These are phyloP conservation scores for Coelopa pilipes DNA, from an alignment of 2,888 invertebrate genomes.

Conservation along the genomic window DNA sequence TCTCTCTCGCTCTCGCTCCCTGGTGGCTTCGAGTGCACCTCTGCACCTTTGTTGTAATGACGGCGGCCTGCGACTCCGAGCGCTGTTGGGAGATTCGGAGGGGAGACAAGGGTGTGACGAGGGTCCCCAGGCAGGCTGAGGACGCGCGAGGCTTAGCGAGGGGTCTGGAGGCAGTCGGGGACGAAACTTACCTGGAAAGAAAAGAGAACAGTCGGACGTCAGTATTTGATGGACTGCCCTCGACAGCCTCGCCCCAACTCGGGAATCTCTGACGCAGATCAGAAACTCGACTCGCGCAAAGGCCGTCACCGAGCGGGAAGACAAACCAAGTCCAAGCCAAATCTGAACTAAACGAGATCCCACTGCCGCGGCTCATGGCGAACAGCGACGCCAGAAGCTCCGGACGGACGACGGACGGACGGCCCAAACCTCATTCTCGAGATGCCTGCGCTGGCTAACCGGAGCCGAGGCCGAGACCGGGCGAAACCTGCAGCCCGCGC, in stretches of 20 bases:
- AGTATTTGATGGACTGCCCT: not conserved
- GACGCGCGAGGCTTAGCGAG: not conserved
- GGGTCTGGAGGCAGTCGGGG: not conserved
- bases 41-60: not conserved
- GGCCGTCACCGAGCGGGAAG: too few relatives aligned
- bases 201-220: slow-evolving; percentile 1
- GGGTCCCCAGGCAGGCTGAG: too few relatives aligned
- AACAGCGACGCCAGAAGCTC: too few relatives aligned
- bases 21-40: slow-evolving; percentile 31
- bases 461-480: not conserved
- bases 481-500: not conserved
- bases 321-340: too few relatives aligned
- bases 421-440: too few relatives aligned
- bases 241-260: too few relatives aligned
- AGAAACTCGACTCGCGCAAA: not conserved
- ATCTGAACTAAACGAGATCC: too few relatives aligned
- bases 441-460: too few relatives aligned
- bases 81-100: slow-evolving; percentile 19
- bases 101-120: too few relatives aligned
- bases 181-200: slow-evolving; percentile 27
- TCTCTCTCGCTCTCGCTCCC: slow-evolving; percentile 1
- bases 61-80: not conserved
- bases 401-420: too few relatives aligned
- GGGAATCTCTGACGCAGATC: too few relatives aligned
- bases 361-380: too few relatives aligned